Evolutionary conservation across 2,888 invertebrate species (phyloP).

Genomic region (Acanthosepion pharaonis): DNA sequence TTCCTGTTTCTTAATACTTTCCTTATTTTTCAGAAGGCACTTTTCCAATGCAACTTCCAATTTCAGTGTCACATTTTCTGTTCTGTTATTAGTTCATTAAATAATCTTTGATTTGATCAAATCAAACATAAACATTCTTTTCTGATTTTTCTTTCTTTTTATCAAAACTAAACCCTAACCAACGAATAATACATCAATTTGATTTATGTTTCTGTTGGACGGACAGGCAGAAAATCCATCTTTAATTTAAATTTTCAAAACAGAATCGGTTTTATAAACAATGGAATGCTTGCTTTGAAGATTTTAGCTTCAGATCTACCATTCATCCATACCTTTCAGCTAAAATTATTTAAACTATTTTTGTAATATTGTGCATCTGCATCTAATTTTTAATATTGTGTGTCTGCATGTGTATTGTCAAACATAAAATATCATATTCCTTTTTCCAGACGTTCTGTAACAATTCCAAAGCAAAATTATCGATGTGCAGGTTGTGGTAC

Average conservation of each 20-base stretch:
- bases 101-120: no score
- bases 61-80: no score
- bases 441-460: constrained; percentile 78
- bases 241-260: not conserved
- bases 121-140: no score
- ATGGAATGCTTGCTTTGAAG: not conserved
- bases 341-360: not conserved
- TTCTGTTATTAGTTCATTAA: no score
- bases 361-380: not conserved
- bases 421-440: constrained; percentile 47
- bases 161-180: no score
- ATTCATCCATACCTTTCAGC: not conserved
- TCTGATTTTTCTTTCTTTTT: no score
- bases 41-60: no score
- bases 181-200: no score
- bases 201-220: no score
- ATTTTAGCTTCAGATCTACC: not conserved
- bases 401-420: not conserved
- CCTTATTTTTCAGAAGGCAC: no score
- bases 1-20: no score
- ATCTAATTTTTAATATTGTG: not conserved
- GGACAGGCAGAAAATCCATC: not conserved
- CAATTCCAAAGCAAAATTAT: constrained; percentile 84
- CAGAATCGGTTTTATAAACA: not conserved
- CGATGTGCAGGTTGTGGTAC: constrained; percentile 90